Base-by-base conservation (phyloP, 2,888 invertebrate genomes). In the Nysson spinosus region DNA sequence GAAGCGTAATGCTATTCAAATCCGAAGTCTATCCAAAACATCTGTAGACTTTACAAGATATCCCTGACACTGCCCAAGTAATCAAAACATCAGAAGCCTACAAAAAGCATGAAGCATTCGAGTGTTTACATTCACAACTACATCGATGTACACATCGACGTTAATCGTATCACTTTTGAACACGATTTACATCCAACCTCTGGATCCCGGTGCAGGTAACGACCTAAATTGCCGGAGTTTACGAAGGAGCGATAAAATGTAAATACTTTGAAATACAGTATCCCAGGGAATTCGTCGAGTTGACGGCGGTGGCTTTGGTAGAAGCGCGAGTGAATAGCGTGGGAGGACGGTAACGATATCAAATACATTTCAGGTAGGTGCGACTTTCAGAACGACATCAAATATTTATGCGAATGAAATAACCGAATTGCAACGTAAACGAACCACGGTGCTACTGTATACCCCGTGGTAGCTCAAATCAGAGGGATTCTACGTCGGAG, bases 331-430 rank as follows among this genome's bases (percentile, higher is more conserved):
- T 44, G 69, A 69, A 65, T 30, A 30, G 40, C 56, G 58, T 26
- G 40, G 50, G 30, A 49, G 14, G 14, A 40, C 44, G 70, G 67
- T 67, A 73, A 77, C 69, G 71, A 66, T 73, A 73, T 72, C 72
- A 68, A 78, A 75, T 68, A 65, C 57, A 67, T 63, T 73, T 72
- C 51, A 54, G 57, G 40, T 69, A 75, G 69, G 61, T 68, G 70
- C 67, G 56, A 80, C 73, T 78, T 76, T 72, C 68, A 44, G 68
- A 71, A 55, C 60, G 57, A 71, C 66, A 70, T 82, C 74, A 78
- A 82, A 81, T 81, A 82, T 82, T 82, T 82, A 82, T 82, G 74
- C 71, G 61, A 67, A 57, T 58, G 67, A 81, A 78, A 76, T 82
- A 78, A 82, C 72, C 77, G 71, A 80, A 82, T 82, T 77, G 78